Base-by-base conservation (phyloP, 2,888 invertebrate genomes). In the Lasioglossum calceatum region DNA sequence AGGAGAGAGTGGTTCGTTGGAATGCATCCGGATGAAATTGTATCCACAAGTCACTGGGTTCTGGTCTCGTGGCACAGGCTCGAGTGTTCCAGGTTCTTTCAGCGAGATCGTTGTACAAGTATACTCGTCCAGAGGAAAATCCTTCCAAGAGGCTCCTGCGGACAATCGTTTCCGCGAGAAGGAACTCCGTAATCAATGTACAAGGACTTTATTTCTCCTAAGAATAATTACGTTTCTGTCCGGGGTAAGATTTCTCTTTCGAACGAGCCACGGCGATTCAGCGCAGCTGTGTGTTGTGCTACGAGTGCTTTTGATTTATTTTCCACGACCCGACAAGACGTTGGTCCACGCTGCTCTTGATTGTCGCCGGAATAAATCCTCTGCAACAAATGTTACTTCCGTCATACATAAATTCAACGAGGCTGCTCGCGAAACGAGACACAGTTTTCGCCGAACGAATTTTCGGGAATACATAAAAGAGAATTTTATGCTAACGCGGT, bases 361-460 rank as follows among this genome's bases (percentile, higher is more conserved):
- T 83, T 71, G 71, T 70, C 61, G n/a, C 23, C 5, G 5, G 61
- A 64, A 81, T n/a, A 76, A 64, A 75, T 81, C 71, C 81, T 23
- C 7, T 16, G 81, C 70, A n/a, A 23, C 70, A 36, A 39, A 70
- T 42, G 67, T 19, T 36, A 36, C 67, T 67, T 67, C 39, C 75
- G 67, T 67, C 67, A 36, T 36, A 67, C 67, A 67, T 67, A 67
- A 67, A 67, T 67, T 67, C 67, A 32, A 67, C 64, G 64, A 54
- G 5, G 36, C 36, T 36, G 67, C 19, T 36, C 19, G 8, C 10
- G 19, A 3, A 67, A 67, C 67, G 19, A 36, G 23, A 70, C 67
- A 70, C 67, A 19, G 19, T 70, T 70, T 36, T 70, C 67, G 16
- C 27, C 64, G 32, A 64, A 64, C 64, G 32, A 64, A 64, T 64